Base-by-base conservation (phyloP, 2,113 vertebrate species). In the Ameiurus melas region DNA sequence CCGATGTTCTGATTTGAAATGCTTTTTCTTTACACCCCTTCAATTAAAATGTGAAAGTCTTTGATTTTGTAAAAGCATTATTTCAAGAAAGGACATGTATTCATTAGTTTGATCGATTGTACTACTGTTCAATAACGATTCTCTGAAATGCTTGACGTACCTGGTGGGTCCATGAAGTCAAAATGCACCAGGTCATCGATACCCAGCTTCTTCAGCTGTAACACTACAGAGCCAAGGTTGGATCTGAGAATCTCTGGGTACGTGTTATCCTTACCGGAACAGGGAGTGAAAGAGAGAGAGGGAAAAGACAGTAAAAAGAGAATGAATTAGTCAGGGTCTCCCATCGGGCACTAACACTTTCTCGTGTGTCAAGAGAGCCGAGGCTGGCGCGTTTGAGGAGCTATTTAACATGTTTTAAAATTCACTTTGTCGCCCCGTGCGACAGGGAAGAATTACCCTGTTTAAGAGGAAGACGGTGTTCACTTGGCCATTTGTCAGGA, bases 101-200 rank as follows among this genome's bases (percentile, higher is more conserved):
- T 62, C 13, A 16, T 39, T 27, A 62, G 20, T 62, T 51, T 6
- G 39, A 43, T 75, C 12, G 25, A 25, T 0, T 36, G 30, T 36
- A 71, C 68, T 19, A 71, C 17, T 19, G 36, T 36, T 30, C 68
- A 30, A 17, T 30, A 68, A 30, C 17, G 12, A 43, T n/a, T 47
- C 39, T 27, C 8, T 51, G 27, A 75, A 53, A 30, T 10, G 33
- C 27, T n/a, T 58, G 12, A 83, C 27, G 85, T 95, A 99, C 98
- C 98, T 96, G 98, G 98, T 89, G 98, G 98, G 90, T 99, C 98
- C 98, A 99, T 98, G 95, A 99, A 99, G 95, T 99, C 98, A 90
- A 99, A 99, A 94, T 99, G 98, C 86, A 99, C 98, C 94, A 99
- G 95, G 92, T 99, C 98, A 93, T 99, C 97, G 89, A 99, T 99